Percentiles rank a stretch among this genome's conserved stretches.
These are phyloP conservation scores for Pelmatolapia mariae DNA, from an alignment of 2,113 vertebrate species.

Conservation along the genomic window DNA sequence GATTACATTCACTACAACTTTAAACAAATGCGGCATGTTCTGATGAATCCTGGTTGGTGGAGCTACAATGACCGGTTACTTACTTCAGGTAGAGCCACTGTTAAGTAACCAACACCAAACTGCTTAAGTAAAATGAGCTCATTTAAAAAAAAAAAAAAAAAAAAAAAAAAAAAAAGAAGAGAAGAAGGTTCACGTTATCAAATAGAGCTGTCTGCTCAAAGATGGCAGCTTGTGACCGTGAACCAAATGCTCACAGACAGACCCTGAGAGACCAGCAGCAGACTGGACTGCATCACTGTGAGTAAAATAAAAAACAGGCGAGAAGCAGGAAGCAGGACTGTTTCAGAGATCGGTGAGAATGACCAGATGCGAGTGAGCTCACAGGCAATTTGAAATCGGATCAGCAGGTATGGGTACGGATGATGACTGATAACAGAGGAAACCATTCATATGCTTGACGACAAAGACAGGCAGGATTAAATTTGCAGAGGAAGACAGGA, in stretches of 20 bases:
- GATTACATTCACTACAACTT: neutral
- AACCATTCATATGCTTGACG: neutral
- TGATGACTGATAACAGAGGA: neutral
- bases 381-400: neutral
- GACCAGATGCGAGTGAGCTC: neutral
- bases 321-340: neutral
- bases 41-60: neutral
- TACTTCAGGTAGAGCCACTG: neutral
- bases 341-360: neutral
- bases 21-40: neutral
- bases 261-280: neutral
- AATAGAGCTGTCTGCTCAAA: neutral
- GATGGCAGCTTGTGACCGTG: neutral
- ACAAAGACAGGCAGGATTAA: neutral
- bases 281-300: neutral
- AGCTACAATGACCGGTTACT: neutral
- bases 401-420: neutral
- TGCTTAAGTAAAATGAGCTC: neutral
- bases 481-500: neutral
- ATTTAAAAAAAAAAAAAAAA: neutral
- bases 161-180: neutral
- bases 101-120: too few relatives aligned
- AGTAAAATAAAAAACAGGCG: neutral
- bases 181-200: neutral
- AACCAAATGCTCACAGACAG: neutral